Base-by-base conservation (phyloP, 1,140 invertebrate genomes). In the Aleiodes sp. region DNA sequence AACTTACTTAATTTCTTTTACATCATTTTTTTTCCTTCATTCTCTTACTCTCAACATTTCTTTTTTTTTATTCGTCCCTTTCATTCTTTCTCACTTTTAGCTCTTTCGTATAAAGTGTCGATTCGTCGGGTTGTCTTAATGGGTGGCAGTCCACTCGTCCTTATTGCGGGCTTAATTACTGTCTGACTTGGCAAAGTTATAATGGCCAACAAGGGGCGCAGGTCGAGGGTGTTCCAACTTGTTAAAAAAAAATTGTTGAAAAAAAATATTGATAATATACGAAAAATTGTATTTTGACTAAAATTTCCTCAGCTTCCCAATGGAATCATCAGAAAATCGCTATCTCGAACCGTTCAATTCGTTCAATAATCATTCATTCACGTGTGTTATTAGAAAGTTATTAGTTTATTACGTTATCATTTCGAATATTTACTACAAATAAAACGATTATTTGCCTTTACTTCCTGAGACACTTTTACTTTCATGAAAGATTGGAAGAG, bases 121-220 rank as follows among this genome's bases (percentile, higher is more conserved):
- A 86, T 85, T 81, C 78, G 78, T 82, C 81, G 80, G 71, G 68
- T 60, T 73, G 60, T 66, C 65, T 73, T 73, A 73, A 73, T 73
- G 71, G 71, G 35, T 80, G 75, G 76, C 78, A 78, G 80, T 81
- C 82, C 83, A 83, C 81, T 84, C 82, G 80, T 84, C 82, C 80
- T 86, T 84, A 84, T 83, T 86, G 82, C 82, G 78, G 80, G 84
- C 83, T 85, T 86, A 86, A 86, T 86, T 86, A 86, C 84, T 82
- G 79, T 79, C 83, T 84, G 79, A 84, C 82, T 84, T 81, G 71
- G 76, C 78, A 81, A 85, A 86, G 79, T 86, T 86, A 86, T 86
- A 86, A 86, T 86, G 82, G 78, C 78, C 76, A 80, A 77, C 75
- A 80, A 80, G 78, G 76, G 80, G 80, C 68, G 39, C 35, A 70